A percentile compares a stretch with the other conserved stretches of the same genome.
phyloP scores from a whole-genome alignment of 2,113 vertebrate genomes.

The Muscicapa adusta region DNA sequence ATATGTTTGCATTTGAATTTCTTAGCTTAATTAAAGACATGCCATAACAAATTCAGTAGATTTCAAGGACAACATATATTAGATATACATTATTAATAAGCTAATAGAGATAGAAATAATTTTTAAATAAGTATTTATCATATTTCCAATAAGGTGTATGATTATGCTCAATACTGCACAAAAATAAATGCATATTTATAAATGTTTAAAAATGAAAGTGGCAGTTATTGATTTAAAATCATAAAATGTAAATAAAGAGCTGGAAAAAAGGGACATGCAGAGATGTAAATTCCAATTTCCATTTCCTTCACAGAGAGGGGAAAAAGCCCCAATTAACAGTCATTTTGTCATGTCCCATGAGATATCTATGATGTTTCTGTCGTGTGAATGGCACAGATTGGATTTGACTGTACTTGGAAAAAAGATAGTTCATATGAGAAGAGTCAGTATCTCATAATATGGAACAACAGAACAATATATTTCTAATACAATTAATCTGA shows the following conservation, averaged over 20 bases:
- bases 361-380: not conserved
- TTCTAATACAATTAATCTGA: not conserved
- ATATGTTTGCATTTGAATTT: not conserved
- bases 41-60: not conserved
- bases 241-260: not conserved
- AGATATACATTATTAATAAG: not conserved
- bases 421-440: not conserved
- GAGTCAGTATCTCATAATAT: not conserved
- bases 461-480: not conserved
- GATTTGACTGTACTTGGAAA: not conserved
- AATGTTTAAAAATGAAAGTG: not conserved
- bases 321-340: rapidly evolving
- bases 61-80: not conserved
- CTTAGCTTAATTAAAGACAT: not conserved
- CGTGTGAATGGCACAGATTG: not conserved
- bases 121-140: not conserved
- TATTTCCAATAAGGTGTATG: not conserved
- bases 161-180: not conserved
- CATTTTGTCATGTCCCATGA: not conserved
- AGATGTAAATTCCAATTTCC: not conserved
- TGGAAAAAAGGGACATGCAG: not conserved
- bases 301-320: not conserved
- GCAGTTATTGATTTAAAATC: not conserved
- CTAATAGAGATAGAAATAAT: not conserved
- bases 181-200: not conserved